These are phyloP conservation scores for Larimichthys polyactis DNA, from an alignment of 2,113 vertebrate genomes.

Conservation along the genomic window DNA sequence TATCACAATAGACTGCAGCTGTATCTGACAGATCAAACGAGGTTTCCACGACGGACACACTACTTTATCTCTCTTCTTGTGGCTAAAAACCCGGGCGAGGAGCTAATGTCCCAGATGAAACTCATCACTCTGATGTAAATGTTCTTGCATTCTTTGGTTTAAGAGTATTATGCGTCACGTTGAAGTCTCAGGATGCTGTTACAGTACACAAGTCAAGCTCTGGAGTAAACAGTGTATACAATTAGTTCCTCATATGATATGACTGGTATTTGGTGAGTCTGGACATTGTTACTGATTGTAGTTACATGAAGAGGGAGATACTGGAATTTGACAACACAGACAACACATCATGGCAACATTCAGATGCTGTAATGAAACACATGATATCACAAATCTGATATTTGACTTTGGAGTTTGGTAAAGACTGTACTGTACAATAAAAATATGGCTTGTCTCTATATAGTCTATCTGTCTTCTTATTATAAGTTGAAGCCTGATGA, in stretches of 20 bases:
- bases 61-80: constrained; percentile 57
- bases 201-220: constrained; percentile 29
- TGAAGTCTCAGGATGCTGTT: constrained; percentile 29
- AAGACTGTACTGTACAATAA: constrained; percentile 27
- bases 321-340: constrained; percentile 25
- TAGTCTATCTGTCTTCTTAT: constrained; percentile 29
- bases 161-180: constrained; percentile 23
- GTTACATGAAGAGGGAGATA: neutral
- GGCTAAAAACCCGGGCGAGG: constrained; percentile 37
- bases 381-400: constrained; percentile 6
- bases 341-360: constrained; percentile 11
- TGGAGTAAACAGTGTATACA: constrained; percentile 29
- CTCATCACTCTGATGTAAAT: constrained; percentile 54
- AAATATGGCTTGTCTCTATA: constrained; percentile 62
- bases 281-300: constrained; percentile 42
- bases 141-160: constrained; percentile 63
- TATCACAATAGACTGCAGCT: constrained; percentile 60
- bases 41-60: constrained; percentile 33
- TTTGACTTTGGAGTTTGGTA: constrained; percentile 24
- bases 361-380: constrained; percentile 28
- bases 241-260: constrained; percentile 36
- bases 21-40: constrained; percentile 57
- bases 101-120: constrained; percentile 56
- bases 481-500: constrained; percentile 38
- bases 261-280: constrained; percentile 26